These are phyloP conservation scores for Pyrochroa serraticornis DNA, from an alignment of 2,888 invertebrate species.

Conservation along the genomic window DNA sequence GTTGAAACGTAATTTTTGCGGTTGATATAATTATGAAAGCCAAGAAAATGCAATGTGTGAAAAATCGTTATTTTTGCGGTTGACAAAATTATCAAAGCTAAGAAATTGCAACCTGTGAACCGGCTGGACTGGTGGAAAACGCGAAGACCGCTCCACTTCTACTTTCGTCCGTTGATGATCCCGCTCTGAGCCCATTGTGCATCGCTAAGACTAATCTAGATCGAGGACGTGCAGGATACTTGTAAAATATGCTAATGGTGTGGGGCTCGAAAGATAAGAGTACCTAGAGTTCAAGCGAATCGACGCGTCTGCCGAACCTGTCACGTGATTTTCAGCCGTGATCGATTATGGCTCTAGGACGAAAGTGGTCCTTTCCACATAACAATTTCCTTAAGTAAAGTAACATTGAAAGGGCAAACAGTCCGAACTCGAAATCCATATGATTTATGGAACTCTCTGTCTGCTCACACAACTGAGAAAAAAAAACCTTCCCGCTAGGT, in stretches of 20 bases:
- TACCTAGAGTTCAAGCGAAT: constrained; percentile 32
- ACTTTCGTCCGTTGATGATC: too few species aligned
- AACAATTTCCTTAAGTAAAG: constrained; percentile 27
- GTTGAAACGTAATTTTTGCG: too few species aligned
- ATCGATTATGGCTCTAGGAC: constrained; percentile 35
- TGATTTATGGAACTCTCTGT: neutral
- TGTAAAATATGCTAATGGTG: constrained; percentile 42
- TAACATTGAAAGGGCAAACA: neutral
- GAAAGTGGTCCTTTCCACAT: constrained; percentile 25
- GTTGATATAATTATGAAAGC: too few species aligned
- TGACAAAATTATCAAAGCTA: too few species aligned
- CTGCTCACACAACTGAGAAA: neutral
- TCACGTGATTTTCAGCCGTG: constrained; percentile 36
- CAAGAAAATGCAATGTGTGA: too few species aligned
- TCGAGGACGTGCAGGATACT: constrained; percentile 32
- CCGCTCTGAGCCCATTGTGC: neutral
- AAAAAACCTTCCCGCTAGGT: neutral
- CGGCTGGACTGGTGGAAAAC: too few species aligned
- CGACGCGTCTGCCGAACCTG: constrained; percentile 38
- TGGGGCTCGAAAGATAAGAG: constrained; percentile 31
- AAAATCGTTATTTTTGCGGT: too few species aligned
- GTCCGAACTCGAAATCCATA: too few species aligned
- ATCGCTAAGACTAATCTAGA: constrained; percentile 10
- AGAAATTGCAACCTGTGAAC: too few species aligned
- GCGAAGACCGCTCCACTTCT: too few species aligned